These are phyloP conservation scores for Limosa lapponica DNA, from an alignment of 2,797 vertebrate genomes.

Conservation along the genomic window DNA sequence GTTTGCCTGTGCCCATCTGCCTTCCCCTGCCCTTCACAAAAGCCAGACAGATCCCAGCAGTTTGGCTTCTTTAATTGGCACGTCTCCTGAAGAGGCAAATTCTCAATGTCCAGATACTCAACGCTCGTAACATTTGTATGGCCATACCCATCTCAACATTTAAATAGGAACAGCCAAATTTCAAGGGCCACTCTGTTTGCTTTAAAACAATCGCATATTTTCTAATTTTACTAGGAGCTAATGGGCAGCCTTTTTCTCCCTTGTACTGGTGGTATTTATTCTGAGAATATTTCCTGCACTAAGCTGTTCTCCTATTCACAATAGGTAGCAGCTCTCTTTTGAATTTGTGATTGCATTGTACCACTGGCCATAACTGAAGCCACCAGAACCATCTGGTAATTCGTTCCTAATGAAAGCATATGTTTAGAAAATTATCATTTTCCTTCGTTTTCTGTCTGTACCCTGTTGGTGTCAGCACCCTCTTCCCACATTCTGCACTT, in stretches of 20 bases:
- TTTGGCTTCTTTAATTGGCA: neutral
- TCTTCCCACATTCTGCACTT: neutral
- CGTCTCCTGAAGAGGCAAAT: neutral
- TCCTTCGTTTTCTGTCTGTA: neutral
- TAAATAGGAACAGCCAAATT: neutral
- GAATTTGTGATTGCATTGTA: neutral
- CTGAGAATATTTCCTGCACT: neutral
- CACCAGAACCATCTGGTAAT: neutral
- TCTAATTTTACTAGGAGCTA: neutral
- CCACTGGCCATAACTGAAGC: neutral
- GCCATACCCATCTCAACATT: neutral
- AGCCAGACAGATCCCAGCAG: neutral
- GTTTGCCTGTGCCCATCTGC: neutral
- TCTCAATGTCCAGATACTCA: neutral
- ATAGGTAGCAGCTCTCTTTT: neutral
- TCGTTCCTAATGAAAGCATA: neutral
- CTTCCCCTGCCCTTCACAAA: accelerated
- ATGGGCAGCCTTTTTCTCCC: neutral
- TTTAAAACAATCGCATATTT: neutral
- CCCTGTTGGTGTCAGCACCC: neutral
- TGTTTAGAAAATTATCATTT: neutral
- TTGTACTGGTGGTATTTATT: neutral
- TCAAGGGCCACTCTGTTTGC: neutral
- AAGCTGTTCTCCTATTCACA: neutral
- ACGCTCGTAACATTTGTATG: neutral